Evolutionary conservation across 2,888 invertebrate species (phyloP), one percentile per base, ranked within the genome.

Genomic region (Trissolcus japonicus): DNA sequence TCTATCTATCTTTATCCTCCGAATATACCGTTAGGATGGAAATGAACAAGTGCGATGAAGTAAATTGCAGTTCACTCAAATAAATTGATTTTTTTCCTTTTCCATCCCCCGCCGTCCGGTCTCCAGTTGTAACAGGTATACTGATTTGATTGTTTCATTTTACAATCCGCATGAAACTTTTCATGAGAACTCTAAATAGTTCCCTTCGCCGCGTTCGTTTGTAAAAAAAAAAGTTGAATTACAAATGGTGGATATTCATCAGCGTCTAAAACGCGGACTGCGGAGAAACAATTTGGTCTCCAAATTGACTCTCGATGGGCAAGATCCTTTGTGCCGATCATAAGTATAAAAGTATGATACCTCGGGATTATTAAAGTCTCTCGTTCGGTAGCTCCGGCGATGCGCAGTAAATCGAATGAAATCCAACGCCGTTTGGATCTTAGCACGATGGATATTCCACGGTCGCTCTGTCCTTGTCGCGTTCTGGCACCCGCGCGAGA

Each of bases 341-440:
- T 69, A 35, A 11, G 63, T 63, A 63, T 59, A 83, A 84, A 83
- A 85, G 84, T 85, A 86, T 84, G 82, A 83, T 85, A 81, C 83
- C 84, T 71, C 77, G 75, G 71, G 79, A 82, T 83, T 84, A 84
- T 84, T 82, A 82, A 83, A 81, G 78, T 71, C 63, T 40, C 48
- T 62, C 61, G 43, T 54, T 53, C 76, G 67, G 66, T 69, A 74
- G 76, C 67, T 35, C 2, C 46, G 6, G 62, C 59, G 62, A 66
- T 61, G 66, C 59, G 67, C 54, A 59, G 59, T 66, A 76, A 66
- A 74, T 77, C 74, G 74, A 72, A 67, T 74, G 67, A 74, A 77
- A 77, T 75, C 66, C 66, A 50, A 17, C 61, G 66, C 67, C 53
- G 63, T 76, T 77, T 60, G 53, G 65, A 68, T 77, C 57, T 75